Conservation (phyloP, 2,888 invertebrate species). For the Hetaerina titia region DNA sequence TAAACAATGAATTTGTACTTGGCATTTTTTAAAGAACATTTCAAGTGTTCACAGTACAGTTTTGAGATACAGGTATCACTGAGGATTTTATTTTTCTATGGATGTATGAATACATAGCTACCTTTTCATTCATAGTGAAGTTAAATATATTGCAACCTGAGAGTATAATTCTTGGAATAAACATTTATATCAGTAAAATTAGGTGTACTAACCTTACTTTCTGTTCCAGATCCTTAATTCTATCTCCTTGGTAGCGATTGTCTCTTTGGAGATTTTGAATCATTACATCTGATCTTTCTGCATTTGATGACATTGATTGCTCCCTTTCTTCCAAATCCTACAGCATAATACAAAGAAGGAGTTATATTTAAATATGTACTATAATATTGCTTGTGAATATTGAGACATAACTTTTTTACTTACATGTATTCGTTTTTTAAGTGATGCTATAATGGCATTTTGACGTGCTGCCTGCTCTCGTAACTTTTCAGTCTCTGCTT, state of each 20-base stretch:
- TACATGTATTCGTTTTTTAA: conserved; percentile 86
- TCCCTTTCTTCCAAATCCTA: conserved; percentile 89
- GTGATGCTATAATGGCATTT: conserved; percentile 87
- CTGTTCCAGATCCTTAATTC: conserved; percentile 87
- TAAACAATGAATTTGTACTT: too few relatives aligned
- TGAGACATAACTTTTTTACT: neutral
- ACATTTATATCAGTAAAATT: too few relatives aligned
- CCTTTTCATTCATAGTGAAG: too few relatives aligned
- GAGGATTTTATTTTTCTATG: too few relatives aligned
- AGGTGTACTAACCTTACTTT: conserved; percentile 76
- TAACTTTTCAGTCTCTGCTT: conserved; percentile 88
- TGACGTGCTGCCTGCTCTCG: conserved; percentile 91
- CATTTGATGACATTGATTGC: conserved; percentile 82
- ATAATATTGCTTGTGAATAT: neutral
- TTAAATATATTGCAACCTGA: too few relatives aligned
- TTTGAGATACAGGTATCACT: neutral
- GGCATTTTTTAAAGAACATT: too few relatives aligned
- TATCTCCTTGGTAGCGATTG: conserved; percentile 86
- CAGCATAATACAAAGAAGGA: conserved; percentile 42
- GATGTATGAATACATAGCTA: too few relatives aligned
- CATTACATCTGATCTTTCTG: conserved; percentile 85
- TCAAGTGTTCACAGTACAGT: too few relatives aligned
- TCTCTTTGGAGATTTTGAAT: conserved; percentile 88
- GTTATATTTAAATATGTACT: neutral
- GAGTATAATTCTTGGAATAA: too few relatives aligned